Conservation (phyloP, 2,888 invertebrate species). For the Anoplius nigerrimus region DNA sequence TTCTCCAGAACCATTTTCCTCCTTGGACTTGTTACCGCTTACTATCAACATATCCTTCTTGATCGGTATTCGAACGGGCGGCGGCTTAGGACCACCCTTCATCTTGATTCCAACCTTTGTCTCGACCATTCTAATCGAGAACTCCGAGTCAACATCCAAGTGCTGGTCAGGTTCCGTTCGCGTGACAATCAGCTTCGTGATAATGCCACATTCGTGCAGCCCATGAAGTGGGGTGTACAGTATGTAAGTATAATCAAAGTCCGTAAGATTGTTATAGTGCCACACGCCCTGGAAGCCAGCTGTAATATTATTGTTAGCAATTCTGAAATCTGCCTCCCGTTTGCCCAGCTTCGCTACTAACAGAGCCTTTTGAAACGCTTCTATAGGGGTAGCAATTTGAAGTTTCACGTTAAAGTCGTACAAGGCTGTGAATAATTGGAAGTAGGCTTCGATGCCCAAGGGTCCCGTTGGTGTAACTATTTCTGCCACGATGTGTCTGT, state of each 20-base stretch:
- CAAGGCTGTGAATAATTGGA: slow-evolving; percentile 78
- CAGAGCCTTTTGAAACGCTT: slow-evolving; percentile 81
- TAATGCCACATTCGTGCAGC: slow-evolving; percentile 86
- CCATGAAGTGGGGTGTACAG: slow-evolving; percentile 87
- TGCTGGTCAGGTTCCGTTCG: slow-evolving; percentile 20
- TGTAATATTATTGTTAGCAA: slow-evolving; percentile 85
- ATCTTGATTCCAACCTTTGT: slow-evolving; percentile 78
- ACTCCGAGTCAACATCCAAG: slow-evolving; percentile 80
- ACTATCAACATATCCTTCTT: slow-evolving; percentile 31
- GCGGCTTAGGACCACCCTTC: slow-evolving; percentile 63
- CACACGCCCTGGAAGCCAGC: slow-evolving; percentile 88
- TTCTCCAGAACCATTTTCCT: slow-evolving; percentile 49
- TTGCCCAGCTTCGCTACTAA: slow-evolving; percentile 82
- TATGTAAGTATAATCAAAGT: slow-evolving; percentile 87
- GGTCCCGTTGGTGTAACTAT: slow-evolving; percentile 83
- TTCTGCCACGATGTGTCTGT: slow-evolving; percentile 85
- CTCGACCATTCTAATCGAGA: slow-evolving; percentile 82
- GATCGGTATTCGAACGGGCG: slow-evolving; percentile 57
- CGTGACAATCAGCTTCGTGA: slow-evolving; percentile 81
- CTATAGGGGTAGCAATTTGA: slow-evolving; percentile 84
- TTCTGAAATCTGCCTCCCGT: slow-evolving; percentile 84
- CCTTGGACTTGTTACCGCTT: neutral
- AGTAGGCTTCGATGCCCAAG: slow-evolving; percentile 82
- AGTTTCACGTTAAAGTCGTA: slow-evolving; percentile 85
- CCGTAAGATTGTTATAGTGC: slow-evolving; percentile 81